Evolutionary conservation across 2,888 invertebrate genomes (phyloP).

Genomic region (Reticulitermes lucifugus): DNA sequence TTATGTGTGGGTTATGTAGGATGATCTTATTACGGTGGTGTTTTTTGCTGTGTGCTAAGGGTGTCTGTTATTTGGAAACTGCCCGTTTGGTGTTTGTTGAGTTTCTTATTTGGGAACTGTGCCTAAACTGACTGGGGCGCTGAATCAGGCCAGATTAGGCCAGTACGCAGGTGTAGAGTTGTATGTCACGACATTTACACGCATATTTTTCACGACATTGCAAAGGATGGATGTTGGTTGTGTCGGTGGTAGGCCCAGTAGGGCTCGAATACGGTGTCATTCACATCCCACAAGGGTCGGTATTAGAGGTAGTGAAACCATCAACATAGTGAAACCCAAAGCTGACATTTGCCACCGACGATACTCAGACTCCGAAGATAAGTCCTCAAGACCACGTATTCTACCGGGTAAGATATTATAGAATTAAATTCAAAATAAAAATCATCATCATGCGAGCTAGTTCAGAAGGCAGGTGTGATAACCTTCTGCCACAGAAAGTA

Average conservation of each 20-base stretch:
- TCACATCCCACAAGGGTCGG: conserved; percentile 43
- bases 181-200: conserved; percentile 20
- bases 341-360: conserved; percentile 56
- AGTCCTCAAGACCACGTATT: conserved; percentile 47
- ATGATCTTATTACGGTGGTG: too few relatives aligned
- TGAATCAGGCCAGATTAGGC: conserved; percentile 1
- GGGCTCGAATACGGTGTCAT: conserved; percentile 50
- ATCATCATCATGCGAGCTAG: too few relatives aligned
- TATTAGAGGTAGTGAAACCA: conserved; percentile 54
- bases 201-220: too few relatives aligned
- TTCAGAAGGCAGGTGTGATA: too few relatives aligned
- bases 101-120: too few relatives aligned
- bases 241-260: conserved; percentile 49
- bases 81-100: too few relatives aligned
- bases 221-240: conserved; percentile 11
- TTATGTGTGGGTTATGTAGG: too few relatives aligned
- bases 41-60: too few relatives aligned
- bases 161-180: background rate
- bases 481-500: too few relatives aligned
- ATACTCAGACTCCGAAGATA: conserved; percentile 58
- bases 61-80: too few relatives aligned
- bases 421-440: too few relatives aligned
- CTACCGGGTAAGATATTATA: conserved; percentile 7
- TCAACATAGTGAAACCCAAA: conserved; percentile 50
- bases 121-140: too few relatives aligned